Base-by-base conservation (phyloP, 2,797 vertebrate species). In the Danio jaintianensis region DNA sequence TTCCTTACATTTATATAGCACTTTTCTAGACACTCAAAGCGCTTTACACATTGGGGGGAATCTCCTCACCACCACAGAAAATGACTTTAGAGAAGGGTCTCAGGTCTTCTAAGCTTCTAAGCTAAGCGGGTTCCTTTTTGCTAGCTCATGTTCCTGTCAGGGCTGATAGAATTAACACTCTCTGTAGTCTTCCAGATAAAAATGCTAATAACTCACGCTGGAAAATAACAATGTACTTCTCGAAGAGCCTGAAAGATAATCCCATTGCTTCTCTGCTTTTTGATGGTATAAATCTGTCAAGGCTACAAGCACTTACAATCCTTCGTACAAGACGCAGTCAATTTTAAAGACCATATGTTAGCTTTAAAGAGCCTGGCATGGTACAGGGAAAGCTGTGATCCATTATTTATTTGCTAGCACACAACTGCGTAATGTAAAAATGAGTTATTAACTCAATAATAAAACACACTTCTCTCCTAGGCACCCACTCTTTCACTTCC, bases 371-470 rank as follows among this genome's bases (percentile, higher is more conserved):
- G 84, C 89, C 63, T 55, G 78, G 69, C 86, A 18, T 84, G 36
- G 74, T 82, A 75, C 67, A 58, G 12, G 42, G 66, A 85, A 84
- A 81, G 83, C 89, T 86, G 79, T 83, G 78, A 81, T 83, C 85
- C 73, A 81, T 87, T 83, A 88, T 87, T 84, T 63, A 83, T 79
- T 89, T 84, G 70, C 68, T 79, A 66, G 72, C 71, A 67, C 82
- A 58, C 22, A 81, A 87, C 87, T 90, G 89, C 81, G 85, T 90
- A 86, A 90, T 88, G 88, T 88, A 89, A 82, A 87, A 89, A 89
- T 86, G 75, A 87, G 82, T 88, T 88, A 90, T 92, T 91, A 88
- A 87, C 89, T 89, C 86, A 78, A 84, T 89, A 88, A 89, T 88
- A 89, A 89, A 90, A 89, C 86, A 55, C 82, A 83, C 80, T 86